Conservation (phyloP, 2,113 vertebrate genomes). For the Cepphus grylle region DNA sequence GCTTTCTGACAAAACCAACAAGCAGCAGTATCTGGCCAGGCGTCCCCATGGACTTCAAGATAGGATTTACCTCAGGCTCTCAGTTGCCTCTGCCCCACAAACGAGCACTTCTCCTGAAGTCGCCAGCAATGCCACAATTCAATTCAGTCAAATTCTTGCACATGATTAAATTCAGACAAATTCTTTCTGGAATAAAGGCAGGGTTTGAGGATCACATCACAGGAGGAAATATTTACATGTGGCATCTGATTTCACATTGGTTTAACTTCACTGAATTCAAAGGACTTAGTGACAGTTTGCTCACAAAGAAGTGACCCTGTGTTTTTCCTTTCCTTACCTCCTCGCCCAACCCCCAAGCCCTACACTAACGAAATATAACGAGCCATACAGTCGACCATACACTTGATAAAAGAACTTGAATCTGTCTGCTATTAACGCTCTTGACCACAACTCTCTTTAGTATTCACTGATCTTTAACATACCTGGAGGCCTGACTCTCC, state of each 20-base stretch:
- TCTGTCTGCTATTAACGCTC: background rate
- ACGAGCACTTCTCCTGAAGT: background rate
- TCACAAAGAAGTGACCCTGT: background rate
- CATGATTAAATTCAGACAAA: background rate
- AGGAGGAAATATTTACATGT: background rate
- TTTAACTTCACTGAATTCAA: background rate
- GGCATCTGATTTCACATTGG: background rate
- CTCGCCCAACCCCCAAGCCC: background rate
- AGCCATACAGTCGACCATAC: background rate
- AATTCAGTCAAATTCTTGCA: background rate
- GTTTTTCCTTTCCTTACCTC: background rate
- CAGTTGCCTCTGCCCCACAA: background rate
- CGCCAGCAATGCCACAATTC: rapidly evolving
- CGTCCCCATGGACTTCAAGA: background rate
- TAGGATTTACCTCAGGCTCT: background rate
- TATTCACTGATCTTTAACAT: background rate
- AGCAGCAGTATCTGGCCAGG: background rate
- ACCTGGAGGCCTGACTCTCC: background rate
- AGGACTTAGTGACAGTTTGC: background rate
- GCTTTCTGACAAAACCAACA: background rate
- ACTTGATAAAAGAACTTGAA: background rate
- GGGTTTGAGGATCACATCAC: background rate
- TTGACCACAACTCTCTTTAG: background rate
- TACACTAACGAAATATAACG: background rate
- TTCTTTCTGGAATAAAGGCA: background rate